A percentile compares a stretch with the other conserved stretches of the same genome.
These are phyloP conservation scores for Microplitis demolitor DNA, from an alignment of 1,140 invertebrate genomes.

Conservation along the genomic window DNA sequence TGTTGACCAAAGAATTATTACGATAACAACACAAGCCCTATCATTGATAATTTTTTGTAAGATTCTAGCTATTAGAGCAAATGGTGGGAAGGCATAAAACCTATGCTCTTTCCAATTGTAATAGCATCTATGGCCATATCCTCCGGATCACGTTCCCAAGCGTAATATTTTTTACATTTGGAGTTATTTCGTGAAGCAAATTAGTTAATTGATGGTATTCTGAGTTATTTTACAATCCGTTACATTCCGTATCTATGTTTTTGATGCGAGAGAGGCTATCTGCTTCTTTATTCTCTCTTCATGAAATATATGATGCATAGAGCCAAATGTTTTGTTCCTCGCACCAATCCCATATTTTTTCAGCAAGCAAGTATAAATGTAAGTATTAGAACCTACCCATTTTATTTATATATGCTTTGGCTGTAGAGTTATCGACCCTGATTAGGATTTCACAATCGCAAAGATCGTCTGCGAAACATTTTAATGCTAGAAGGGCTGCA, in stretches of 20 bases:
- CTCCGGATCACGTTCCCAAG: too few relatives aligned
- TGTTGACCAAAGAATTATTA: too few relatives aligned
- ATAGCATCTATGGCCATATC: too few relatives aligned
- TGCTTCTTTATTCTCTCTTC: slow-evolving; percentile 32
- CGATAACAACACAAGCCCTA: too few relatives aligned
- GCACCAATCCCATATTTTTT: slow-evolving; percentile 30
- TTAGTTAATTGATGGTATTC: slow-evolving; percentile 31
- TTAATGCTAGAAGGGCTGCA: slow-evolving; percentile 9
- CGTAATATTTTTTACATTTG: too few relatives aligned
- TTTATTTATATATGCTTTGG: too few relatives aligned
- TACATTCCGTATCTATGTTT: slow-evolving; percentile 18
- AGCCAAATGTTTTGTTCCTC: slow-evolving; percentile 30
- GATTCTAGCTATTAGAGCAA: too few relatives aligned
- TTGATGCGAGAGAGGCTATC: slow-evolving; percentile 29
- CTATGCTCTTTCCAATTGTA: too few relatives aligned
- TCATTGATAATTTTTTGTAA: too few relatives aligned
- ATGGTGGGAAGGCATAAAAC: too few relatives aligned
- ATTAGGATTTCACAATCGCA: not conserved
- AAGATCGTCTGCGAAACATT: slow-evolving; percentile 3
- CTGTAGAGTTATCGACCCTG: not conserved
- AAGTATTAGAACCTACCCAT: too few relatives aligned
- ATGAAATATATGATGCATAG: slow-evolving; percentile 36
- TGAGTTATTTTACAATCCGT: slow-evolving; percentile 32
- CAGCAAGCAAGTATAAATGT: too few relatives aligned
- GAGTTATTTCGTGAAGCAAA: slow-evolving; percentile 34